A percentile compares a stretch with the other conserved stretches of the same genome.
Evolutionary conservation across 2,797 vertebrate species (phyloP).

Genomic region (Sciurus vulgaris): DNA sequence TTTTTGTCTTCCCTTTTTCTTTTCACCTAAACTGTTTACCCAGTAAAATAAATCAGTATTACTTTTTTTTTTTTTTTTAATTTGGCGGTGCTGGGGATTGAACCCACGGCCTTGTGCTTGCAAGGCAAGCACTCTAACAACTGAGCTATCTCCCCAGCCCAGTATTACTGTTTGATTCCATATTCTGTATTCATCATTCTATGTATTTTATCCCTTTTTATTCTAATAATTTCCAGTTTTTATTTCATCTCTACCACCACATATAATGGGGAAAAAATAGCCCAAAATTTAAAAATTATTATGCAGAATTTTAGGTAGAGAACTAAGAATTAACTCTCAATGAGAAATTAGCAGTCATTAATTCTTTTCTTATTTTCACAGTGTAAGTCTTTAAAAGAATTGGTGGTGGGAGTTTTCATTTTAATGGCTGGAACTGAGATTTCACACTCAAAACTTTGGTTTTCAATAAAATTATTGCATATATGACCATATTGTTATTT

Average conservation of each 20-base stretch:
- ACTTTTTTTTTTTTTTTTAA: too few species aligned
- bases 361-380: constrained; percentile 37
- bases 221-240: constrained; percentile 48
- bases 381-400: constrained; percentile 53
- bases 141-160: too few species aligned
- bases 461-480: constrained; percentile 54
- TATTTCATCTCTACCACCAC: neutral
- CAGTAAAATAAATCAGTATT: neutral
- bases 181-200: constrained; percentile 27
- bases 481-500: constrained; percentile 74
- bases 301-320: neutral
- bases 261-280: neutral
- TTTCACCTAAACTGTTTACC: neutral
- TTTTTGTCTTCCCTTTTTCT: neutral
- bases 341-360: constrained; percentile 54
- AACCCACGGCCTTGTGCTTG: too few species aligned
- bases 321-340: constrained; percentile 52
- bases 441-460: constrained; percentile 38
- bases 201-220: neutral
- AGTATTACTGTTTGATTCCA: neutral
- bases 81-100: too few species aligned
- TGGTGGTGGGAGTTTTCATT: constrained; percentile 62
- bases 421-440: constrained; percentile 57
- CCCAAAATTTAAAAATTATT: constrained; percentile 17
- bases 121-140: too few species aligned